Base-by-base conservation (phyloP, 2,113 vertebrate genomes). In the Ictalurus punctatus region DNA sequence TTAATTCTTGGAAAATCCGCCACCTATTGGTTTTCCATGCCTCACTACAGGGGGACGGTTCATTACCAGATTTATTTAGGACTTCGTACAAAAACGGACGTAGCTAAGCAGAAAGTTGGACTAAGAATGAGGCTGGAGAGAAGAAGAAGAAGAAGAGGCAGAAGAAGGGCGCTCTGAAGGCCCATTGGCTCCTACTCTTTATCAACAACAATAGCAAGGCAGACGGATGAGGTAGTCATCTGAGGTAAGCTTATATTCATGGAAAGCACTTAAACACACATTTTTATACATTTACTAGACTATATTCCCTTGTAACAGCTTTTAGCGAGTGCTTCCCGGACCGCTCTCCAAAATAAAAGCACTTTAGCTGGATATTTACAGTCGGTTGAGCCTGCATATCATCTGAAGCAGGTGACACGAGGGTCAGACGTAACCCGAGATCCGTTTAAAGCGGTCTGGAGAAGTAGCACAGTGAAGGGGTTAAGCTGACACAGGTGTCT, bases 351-450 rank as follows among this genome's bases (percentile, higher is more conserved):
- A 61, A 67, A 89, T 83, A 89, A 89, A 86, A 90, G 71, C 34
- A 79, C 34, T 59, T 78, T 30, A 86, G 17, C 37, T 79, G 56
- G 54, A 80, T 83, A 88, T 90, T 90, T 88, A 90, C 48, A 87
- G 59, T 84, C 59, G 23, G 54, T 21, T 27, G 61, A 74, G 54
- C 19, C 74, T 84, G 81, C 34, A n/a, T 44, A 71, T 84, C 61
- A 59, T 56, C 25, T 78, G 65, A 27, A 58, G 59, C 78, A 86
- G 83, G 76, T 90, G 79, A 87, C 71, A 58, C 40, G 9, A 58
- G 44, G 87, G 84, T 88, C 86, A 89, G 85, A 69, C 19, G 25
- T 67, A 90, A 90, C 56, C 58, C 21, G 40, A 89, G 74, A 78
- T 52, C 69, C 25, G 7, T 87, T 85, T 79, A 40, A 90, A 80